phyloP scores from a whole-genome alignment of 2,113 vertebrate genomes.

The Platanista minor region DNA sequence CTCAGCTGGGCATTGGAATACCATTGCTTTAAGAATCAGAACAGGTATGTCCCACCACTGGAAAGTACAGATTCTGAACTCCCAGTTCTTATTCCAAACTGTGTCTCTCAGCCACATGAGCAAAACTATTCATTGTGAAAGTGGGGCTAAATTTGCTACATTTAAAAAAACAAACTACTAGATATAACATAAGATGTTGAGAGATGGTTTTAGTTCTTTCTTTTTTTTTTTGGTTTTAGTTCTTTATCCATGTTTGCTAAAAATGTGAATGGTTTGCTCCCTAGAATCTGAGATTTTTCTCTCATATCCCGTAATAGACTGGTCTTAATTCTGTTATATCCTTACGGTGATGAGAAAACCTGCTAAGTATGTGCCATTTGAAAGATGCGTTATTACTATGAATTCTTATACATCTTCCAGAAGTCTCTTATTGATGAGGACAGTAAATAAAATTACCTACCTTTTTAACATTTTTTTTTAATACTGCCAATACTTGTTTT shows the following conservation, averaged over 20 bases:
- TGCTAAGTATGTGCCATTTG: background rate
- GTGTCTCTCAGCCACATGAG: background rate
- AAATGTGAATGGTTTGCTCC: background rate
- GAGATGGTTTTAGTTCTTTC: background rate
- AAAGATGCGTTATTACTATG: background rate
- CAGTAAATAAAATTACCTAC: background rate
- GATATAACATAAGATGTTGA: background rate
- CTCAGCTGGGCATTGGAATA: background rate
- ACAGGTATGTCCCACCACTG: background rate
- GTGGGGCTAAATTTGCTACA: background rate
- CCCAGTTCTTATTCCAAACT: background rate
- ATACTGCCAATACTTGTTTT: background rate
- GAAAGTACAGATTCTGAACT: background rate
- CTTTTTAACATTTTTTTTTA: background rate
- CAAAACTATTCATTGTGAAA: background rate
- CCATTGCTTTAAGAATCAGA: background rate
- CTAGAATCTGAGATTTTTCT: conserved; percentile 2
- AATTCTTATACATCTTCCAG: background rate
- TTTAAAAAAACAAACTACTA: background rate
- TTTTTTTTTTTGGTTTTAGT: no score
- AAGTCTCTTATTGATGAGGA: background rate
- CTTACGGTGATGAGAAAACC: background rate
- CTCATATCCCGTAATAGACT: background rate
- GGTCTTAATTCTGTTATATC: background rate
- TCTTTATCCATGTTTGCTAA: background rate